These are phyloP conservation scores for Prionace glauca DNA, from an alignment of 2,797 vertebrate species.

Conservation along the genomic window DNA sequence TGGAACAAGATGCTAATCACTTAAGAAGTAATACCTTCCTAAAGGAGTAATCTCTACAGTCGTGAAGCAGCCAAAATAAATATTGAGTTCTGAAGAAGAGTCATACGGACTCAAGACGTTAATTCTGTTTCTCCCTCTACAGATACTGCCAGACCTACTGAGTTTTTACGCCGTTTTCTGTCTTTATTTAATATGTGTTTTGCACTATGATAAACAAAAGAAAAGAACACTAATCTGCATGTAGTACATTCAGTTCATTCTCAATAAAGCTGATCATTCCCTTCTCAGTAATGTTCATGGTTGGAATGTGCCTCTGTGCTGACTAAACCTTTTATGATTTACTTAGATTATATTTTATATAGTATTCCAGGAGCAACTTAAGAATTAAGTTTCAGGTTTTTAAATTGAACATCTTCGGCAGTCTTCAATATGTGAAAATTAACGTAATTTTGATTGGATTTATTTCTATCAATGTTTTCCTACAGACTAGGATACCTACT, in stretches of 20 bases:
- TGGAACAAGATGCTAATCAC: neutral
- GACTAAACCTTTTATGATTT: neutral
- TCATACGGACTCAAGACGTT: too few relatives aligned
- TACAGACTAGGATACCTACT: too few relatives aligned
- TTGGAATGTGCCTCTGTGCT: neutral
- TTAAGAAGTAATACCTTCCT: neutral
- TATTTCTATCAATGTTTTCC: too few relatives aligned
- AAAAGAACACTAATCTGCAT: neutral
- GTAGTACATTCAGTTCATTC: neutral
- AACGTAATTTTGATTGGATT: too few relatives aligned
- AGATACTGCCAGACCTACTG: too few relatives aligned
- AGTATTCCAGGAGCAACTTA: too few relatives aligned
- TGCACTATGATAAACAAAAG: neutral
- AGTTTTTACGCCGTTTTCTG: too few relatives aligned
- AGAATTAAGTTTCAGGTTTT: too few relatives aligned
- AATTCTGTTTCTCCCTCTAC: too few relatives aligned
- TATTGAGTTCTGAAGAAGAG: neutral
- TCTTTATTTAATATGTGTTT: neutral
- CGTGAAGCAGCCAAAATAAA: neutral
- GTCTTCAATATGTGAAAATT: too few relatives aligned
- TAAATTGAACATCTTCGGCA: too few relatives aligned
- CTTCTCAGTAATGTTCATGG: neutral
- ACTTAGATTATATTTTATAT: too few relatives aligned
- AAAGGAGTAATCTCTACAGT: neutral
- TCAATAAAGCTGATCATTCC: neutral